Percentiles rank a stretch among this genome's conserved stretches.
These are phyloP conservation scores for Aquatica leii DNA, from an alignment of 2,888 invertebrate species.

Conservation along the genomic window DNA sequence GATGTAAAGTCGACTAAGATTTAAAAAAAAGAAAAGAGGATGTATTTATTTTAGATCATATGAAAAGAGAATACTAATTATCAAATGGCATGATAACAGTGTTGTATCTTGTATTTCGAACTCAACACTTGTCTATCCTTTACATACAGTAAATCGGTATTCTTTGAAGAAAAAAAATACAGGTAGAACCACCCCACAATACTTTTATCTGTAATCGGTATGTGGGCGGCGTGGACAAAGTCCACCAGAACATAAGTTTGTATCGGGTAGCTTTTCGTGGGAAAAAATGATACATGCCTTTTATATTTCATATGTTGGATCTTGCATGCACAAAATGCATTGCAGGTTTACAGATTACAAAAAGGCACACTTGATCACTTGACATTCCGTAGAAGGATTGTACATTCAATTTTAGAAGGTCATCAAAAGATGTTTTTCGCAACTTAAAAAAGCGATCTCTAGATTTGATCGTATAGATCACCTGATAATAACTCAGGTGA, in stretches of 20 bases:
- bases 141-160: conserved; percentile 12
- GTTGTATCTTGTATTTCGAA: conserved; percentile 18
- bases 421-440: not conserved
- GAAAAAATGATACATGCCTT: too few relatives aligned
- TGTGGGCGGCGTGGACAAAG: not conserved
- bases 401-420: not conserved
- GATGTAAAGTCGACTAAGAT: conserved; percentile 6
- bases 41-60: conserved; percentile 14
- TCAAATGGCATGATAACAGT: conserved; percentile 26
- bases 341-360: conserved; percentile 8
- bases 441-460: not conserved
- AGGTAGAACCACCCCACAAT: conserved; percentile 2
- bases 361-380: conserved; percentile 1
- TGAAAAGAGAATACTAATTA: too few relatives aligned
- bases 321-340: too few relatives aligned
- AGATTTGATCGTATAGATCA: too few relatives aligned
- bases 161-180: conserved; percentile 18
- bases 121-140: conserved; percentile 11
- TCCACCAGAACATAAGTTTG: conserved; percentile 2
- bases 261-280: too few relatives aligned
- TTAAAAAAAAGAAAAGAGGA: conserved; percentile 22
- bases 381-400: conserved; percentile 1
- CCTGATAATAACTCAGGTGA: too few relatives aligned
- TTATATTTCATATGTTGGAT: too few relatives aligned
- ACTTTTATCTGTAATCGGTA: not conserved